Evolutionary conservation across 2,797 vertebrate species (phyloP).

Genomic region (Rallus crepitans): DNA sequence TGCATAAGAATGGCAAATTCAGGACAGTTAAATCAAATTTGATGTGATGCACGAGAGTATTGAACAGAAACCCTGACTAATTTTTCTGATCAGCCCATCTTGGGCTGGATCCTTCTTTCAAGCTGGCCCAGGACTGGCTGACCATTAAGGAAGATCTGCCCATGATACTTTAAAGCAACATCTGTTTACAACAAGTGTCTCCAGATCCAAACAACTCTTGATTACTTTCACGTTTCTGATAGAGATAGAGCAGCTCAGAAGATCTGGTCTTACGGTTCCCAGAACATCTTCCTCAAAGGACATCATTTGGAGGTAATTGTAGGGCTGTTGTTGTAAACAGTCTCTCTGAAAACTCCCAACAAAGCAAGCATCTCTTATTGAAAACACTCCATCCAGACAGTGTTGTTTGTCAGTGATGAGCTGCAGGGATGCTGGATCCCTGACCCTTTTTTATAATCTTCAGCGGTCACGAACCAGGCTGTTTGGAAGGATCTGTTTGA

Average conservation of each 20-base stretch:
- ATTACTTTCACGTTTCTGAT: slow-evolving; percentile 7
- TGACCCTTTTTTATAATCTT: not conserved
- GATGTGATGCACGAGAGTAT: not conserved
- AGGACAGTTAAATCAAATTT: not conserved
- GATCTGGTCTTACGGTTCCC: not conserved
- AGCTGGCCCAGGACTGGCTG: not conserved
- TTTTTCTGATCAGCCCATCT: not conserved
- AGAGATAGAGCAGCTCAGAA: not conserved
- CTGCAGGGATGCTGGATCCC: slow-evolving; percentile 22
- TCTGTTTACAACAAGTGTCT: not conserved
- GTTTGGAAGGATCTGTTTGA: not conserved
- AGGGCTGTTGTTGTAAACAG: slow-evolving; percentile 57
- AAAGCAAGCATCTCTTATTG: slow-evolving; percentile 54
- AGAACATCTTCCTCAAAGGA: slow-evolving; percentile 66
- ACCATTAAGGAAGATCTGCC: not conserved
- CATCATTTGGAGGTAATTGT: slow-evolving; percentile 70
- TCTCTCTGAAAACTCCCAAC: slow-evolving; percentile 57
- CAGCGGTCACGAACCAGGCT: not conserved
- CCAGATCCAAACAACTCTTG: not conserved
- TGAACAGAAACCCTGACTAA: not conserved
- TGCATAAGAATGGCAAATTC: not conserved
- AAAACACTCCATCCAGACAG: slow-evolving; percentile 55
- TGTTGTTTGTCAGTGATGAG: slow-evolving; percentile 57
- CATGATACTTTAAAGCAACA: not conserved
- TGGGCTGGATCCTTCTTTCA: not conserved